Percentiles rank a stretch among this genome's conserved stretches.
phyloP scores from a whole-genome alignment of 2,113 vertebrate genomes.

The Theropithecus gelada region DNA sequence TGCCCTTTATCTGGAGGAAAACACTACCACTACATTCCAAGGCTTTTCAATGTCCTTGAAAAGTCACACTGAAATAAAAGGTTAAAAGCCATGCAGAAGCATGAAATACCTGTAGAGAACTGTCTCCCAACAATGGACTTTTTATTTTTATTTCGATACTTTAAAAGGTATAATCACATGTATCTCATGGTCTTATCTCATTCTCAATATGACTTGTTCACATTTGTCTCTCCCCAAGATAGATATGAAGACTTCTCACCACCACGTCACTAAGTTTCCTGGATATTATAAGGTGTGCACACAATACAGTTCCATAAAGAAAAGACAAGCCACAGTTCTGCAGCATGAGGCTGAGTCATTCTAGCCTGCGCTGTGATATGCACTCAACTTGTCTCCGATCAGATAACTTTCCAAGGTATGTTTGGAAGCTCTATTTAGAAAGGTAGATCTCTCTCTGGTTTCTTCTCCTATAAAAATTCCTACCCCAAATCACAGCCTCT shows the following conservation, averaged over 20 bases:
- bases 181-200: neutral
- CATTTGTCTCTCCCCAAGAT: neutral
- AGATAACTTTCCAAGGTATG: neutral
- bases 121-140: neutral
- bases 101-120: neutral
- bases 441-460: neutral
- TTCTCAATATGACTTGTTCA: neutral
- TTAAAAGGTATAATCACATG: neutral
- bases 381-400: neutral
- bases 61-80: neutral
- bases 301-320: neutral
- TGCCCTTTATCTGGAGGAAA: neutral
- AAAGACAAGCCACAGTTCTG: neutral
- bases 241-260: neutral
- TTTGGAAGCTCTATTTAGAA: neutral
- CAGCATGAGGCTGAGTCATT: neutral
- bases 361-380: neutral
- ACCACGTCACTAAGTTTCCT: neutral
- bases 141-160: neutral
- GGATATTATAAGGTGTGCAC: neutral
- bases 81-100: neutral
- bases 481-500: neutral
- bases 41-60: neutral
- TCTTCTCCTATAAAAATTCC: neutral
- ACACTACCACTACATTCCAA: neutral